A percentile compares a stretch with the other conserved stretches of the same genome.
These are phyloP conservation scores for Thunnus thynnus DNA, from an alignment of 2,113 vertebrate species.

Conservation along the genomic window DNA sequence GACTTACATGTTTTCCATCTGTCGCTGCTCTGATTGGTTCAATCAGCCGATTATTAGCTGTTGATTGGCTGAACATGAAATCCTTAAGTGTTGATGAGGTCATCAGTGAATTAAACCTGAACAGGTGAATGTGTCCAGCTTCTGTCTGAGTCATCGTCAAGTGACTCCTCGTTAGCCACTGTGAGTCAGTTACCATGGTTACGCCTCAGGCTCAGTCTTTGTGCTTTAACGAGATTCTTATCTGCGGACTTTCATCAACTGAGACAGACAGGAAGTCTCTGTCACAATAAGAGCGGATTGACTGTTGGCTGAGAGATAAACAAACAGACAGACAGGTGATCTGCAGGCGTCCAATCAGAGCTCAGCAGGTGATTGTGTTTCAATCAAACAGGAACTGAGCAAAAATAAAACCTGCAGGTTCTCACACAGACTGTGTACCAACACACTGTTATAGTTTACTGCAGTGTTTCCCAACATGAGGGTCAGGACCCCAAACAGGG, in stretches of 20 bases:
- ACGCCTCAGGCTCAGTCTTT: conserved; percentile 1
- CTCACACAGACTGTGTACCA: no score
- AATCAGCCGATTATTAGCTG: no score
- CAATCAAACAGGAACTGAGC: background rate
- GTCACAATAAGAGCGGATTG: conserved; percentile 29
- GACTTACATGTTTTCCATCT: no score
- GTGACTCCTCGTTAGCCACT: background rate
- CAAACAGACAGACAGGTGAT: background rate
- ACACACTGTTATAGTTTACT: no score
- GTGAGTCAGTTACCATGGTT: conserved; percentile 40
- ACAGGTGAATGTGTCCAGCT: background rate
- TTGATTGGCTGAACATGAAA: no score
- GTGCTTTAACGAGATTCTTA: background rate
- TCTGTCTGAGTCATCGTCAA: background rate
- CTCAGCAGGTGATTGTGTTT: background rate
- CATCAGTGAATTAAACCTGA: background rate
- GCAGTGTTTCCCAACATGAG: background rate
- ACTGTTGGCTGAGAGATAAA: background rate
- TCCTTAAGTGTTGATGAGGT: no score
- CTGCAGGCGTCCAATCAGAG: conserved; percentile 20
- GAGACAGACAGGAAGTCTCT: conserved; percentile 1
- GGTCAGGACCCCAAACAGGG: background rate
- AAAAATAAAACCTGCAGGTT: no score
- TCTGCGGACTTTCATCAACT: conserved; percentile 2
- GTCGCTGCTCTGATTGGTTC: no score